These are phyloP conservation scores for Iguana delicatissima DNA, from an alignment of 2,797 vertebrate genomes.

Conservation along the genomic window DNA sequence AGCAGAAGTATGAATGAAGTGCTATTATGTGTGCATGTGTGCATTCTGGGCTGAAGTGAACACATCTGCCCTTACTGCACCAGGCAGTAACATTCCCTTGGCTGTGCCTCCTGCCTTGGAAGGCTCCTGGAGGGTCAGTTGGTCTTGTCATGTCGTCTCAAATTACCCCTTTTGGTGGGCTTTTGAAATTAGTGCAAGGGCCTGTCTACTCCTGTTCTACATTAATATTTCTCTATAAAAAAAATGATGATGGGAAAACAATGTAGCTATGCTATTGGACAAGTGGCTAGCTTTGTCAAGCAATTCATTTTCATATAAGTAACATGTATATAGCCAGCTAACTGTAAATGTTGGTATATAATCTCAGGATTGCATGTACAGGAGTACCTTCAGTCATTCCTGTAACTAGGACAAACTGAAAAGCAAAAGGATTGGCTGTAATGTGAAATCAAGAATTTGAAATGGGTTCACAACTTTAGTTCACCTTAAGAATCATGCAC, in stretches of 20 bases:
- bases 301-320: neutral
- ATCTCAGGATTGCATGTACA: neutral
- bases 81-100: neutral
- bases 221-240: neutral
- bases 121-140: no score
- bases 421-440: neutral
- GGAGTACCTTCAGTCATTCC: neutral
- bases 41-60: no score
- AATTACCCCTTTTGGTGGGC: neutral
- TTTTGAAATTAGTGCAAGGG: neutral
- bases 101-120: neutral
- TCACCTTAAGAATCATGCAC: neutral
- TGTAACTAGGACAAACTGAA: neutral
- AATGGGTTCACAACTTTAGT: neutral
- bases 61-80: no score
- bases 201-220: neutral
- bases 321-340: neutral
- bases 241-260: conserved; percentile 18
- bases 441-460: neutral
- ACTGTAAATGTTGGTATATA: neutral
- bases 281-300: neutral
- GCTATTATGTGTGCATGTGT: no score
- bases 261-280: neutral
- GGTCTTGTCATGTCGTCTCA: neutral
- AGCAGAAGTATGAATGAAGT: no score